Conservation (phyloP, 2,888 invertebrate species). For the Tetheella fluctuosa region DNA sequence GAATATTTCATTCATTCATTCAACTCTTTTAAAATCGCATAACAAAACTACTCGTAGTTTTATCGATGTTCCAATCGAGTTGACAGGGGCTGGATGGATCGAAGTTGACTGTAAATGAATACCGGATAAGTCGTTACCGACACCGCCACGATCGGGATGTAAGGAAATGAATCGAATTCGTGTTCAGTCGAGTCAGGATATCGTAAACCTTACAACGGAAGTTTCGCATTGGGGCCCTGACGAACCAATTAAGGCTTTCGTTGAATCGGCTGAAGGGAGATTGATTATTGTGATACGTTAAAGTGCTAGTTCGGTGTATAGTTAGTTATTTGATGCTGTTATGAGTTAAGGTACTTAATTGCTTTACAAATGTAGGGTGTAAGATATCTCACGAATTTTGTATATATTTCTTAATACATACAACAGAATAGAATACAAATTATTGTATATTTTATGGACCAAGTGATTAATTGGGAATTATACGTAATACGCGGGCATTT, state of each 20-base stretch:
- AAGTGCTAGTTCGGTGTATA: neutral
- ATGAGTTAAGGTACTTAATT: neutral
- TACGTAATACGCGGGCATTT: too few species aligned
- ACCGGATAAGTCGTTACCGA: conserved; percentile 62
- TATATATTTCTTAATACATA: too few species aligned
- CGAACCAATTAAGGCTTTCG: conserved; percentile 34
- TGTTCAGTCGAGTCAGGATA: conserved; percentile 60
- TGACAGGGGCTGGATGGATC: conserved; percentile 30
- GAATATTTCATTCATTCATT: too few species aligned
- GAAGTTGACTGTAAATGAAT: conserved; percentile 49
- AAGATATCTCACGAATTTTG: too few species aligned
- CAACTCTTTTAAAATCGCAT: neutral
- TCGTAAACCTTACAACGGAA: conserved; percentile 68
- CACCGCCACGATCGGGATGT: conserved; percentile 39
- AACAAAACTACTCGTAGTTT: conserved; percentile 3
- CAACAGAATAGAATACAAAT: too few species aligned
- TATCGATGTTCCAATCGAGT: neutral
- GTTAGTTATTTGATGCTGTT: neutral
- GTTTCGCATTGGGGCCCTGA: conserved; percentile 59
- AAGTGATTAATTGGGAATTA: too few species aligned
- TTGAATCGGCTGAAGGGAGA: conserved; percentile 10
- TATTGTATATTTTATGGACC: too few species aligned
- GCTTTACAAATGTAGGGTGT: neutral
- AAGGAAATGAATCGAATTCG: conserved; percentile 63
- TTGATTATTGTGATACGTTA: conserved; percentile 9